Base-by-base conservation (phyloP, 1,140 invertebrate genomes). In the Pogonognathellus flavescens region DNA sequence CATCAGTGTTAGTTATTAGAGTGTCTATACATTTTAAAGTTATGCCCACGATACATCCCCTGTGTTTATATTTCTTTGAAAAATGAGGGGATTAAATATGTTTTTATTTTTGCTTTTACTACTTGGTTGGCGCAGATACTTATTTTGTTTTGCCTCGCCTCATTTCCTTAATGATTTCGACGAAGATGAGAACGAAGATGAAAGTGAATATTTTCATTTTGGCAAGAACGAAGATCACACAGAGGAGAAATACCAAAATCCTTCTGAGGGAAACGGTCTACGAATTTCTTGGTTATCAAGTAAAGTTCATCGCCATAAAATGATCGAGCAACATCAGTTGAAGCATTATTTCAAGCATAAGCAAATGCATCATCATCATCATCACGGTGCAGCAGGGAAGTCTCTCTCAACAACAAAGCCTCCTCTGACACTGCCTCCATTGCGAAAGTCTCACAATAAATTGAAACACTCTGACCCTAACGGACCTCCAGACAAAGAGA, bases 81-180 rank as follows among this genome's bases (percentile, higher is more conserved):
- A 81, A 76, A 85, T 81, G 76, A 85, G 57, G 22, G 84, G 84
- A 80, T 80, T 85, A 85, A 80, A 81, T 66, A 80, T 85, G 41
- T 62, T 85, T 18, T 80, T 85, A 31, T 25, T 85, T 41, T 81
- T 85, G 57, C 84, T 85, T 49, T 55, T 85, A n/a, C 53, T 82
- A 13, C 20, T 85, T 25, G 80, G 84, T 20, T 85, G 84, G 84
- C 50, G 84, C 57, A 85, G 84, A 85, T 82, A 49, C 52, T 49
- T 14, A 49, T 20, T 80, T 25, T 81, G 53, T 31, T 50, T 41
- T 14, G 18, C 55, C 16, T 59, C 70, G 0, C 4, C n/a, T 82
- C 53, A 60, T 82, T 57, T 82, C n/a, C 16, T 82, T 18, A 53
- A 6, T 18, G 22, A 55, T 81, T 55, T 81, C 18, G 18, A 53